Conservation (phyloP, 2,888 invertebrate species). For the Choristoneura rosaceana region DNA sequence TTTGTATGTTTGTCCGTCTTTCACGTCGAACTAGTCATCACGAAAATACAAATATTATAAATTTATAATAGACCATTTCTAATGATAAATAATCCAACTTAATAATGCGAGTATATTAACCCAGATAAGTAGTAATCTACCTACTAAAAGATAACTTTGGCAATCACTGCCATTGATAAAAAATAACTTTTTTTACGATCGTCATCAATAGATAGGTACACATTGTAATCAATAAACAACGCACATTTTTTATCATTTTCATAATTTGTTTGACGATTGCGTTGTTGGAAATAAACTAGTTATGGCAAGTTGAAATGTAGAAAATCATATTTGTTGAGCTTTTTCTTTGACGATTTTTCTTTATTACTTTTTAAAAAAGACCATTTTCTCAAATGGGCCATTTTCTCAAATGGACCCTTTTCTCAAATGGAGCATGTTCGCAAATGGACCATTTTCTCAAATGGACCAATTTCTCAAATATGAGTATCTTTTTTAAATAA, state of each 20-base stretch:
- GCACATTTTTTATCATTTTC: not conserved
- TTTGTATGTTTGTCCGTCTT: too few relatives aligned
- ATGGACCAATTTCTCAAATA: too few relatives aligned
- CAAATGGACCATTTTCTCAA: too few relatives aligned
- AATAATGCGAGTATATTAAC: not conserved
- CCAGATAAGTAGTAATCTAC: not conserved
- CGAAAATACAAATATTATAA: not conserved
- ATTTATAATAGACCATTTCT: not conserved
- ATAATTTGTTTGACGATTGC: not conserved
- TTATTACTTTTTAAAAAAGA: too few relatives aligned
- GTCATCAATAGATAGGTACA: not conserved
- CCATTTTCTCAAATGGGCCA: too few relatives aligned
- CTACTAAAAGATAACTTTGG: not conserved
- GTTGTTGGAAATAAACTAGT: not conserved
- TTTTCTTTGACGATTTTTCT: too few relatives aligned
- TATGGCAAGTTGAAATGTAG: too few relatives aligned
- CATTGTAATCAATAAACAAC: not conserved
- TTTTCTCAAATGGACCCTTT: too few relatives aligned
- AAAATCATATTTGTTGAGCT: too few relatives aligned
- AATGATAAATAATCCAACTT: not conserved
- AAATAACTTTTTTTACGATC: not conserved
- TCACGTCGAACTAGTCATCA: too few relatives aligned
- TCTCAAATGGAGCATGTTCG: too few relatives aligned
- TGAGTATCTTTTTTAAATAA: too few relatives aligned
- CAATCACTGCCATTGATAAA: conserved; percentile 7